Conservation (phyloP, 2,797 vertebrate genomes). For the Hylomyscus alleni region DNA sequence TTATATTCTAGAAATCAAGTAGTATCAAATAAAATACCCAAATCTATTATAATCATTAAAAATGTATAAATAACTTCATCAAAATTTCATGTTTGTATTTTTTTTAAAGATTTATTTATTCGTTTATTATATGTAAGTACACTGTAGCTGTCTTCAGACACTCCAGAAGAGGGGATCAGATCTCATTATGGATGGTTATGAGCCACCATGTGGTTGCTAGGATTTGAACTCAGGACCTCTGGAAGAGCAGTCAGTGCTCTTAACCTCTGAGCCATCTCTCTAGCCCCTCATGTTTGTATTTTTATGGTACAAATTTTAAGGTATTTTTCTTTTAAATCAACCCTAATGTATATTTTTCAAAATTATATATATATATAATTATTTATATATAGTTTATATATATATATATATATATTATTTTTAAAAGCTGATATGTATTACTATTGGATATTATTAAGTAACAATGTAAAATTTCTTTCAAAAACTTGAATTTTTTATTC, state of each 20-base stretch:
- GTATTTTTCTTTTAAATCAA: constrained; percentile 52
- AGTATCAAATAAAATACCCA: constrained; percentile 41
- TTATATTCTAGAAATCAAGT: background rate
- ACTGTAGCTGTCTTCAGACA: too few relatives aligned
- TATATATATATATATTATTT: background rate
- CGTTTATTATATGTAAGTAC: too few relatives aligned
- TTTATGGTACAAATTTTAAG: constrained; percentile 39
- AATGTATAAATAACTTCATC: constrained; percentile 13
- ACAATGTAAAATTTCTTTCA: constrained; percentile 65
- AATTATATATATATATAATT: background rate
- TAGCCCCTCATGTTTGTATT: background rate
- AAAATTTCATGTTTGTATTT: background rate
- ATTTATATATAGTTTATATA: background rate
- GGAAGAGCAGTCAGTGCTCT: too few relatives aligned
- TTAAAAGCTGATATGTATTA: background rate
- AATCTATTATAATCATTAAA: constrained; percentile 17
- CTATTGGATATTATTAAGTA: constrained; percentile 27
- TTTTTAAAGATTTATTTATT: background rate
- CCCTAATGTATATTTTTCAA: constrained; percentile 24
- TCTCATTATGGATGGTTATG: too few relatives aligned
- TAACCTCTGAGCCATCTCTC: too few relatives aligned
- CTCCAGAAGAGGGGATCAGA: too few relatives aligned
- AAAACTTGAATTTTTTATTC: constrained; percentile 59
- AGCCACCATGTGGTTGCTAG: too few relatives aligned
- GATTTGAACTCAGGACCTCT: too few relatives aligned